A percentile compares a stretch with the other conserved stretches of the same genome.
Conservation (phyloP, 2,888 invertebrate genomes). For the Leptinotarsa peninsularis region DNA sequence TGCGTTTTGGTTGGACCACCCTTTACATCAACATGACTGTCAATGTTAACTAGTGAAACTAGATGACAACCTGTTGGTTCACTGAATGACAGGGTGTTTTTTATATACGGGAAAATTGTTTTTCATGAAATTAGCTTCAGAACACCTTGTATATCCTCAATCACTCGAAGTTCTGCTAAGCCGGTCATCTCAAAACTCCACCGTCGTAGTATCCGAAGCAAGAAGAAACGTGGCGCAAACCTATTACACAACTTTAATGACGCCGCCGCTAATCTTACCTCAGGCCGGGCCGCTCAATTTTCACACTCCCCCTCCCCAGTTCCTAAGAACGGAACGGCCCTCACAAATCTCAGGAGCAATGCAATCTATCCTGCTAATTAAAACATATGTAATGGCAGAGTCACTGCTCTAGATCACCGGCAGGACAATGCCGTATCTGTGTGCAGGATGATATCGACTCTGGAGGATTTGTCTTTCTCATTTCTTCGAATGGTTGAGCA, state of each 20-base stretch:
- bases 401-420: conserved; percentile 51
- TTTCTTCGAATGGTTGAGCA: conserved; percentile 24
- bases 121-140: too few species aligned
- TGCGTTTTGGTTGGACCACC: too few species aligned
- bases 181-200: conserved; percentile 8
- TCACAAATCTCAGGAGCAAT: conserved; percentile 63
- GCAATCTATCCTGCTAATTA: conserved; percentile 66
- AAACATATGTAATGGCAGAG: conserved; percentile 65
- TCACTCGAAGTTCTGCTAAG: neutral
- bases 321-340: conserved; percentile 45
- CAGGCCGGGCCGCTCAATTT: conserved; percentile 47
- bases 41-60: too few species aligned
- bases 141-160: neutral
- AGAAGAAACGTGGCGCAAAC: conserved; percentile 63
- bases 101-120: too few species aligned
- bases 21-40: too few species aligned
- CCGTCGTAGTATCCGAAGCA: conserved; percentile 50
- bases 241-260: conserved; percentile 67
- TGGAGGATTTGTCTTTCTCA: conserved; percentile 40
- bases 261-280: conserved; percentile 62
- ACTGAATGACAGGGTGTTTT: too few species aligned
- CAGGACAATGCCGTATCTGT: conserved; percentile 56
- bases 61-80: too few species aligned
- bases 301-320: conserved; percentile 53
- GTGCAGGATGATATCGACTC: conserved; percentile 35